Evolutionary conservation across 2,113 vertebrate genomes (phyloP).

Genomic region (Martes martes): DNA sequence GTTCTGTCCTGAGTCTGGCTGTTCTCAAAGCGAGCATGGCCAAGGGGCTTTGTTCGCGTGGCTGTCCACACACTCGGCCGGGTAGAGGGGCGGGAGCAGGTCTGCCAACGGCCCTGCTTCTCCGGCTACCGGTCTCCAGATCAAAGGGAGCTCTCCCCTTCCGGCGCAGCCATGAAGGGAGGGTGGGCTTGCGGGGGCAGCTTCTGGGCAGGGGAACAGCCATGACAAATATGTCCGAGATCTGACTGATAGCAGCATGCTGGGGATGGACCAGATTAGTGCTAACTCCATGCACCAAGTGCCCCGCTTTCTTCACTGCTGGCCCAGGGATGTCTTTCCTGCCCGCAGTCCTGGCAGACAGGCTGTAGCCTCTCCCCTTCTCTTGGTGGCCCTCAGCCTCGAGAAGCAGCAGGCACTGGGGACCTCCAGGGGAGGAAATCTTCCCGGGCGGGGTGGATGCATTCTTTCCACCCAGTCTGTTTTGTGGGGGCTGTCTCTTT

Average conservation of each 20-base stretch:
- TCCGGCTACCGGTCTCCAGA: constrained; percentile 47
- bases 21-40: background rate
- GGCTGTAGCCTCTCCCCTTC: background rate
- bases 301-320: background rate
- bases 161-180: constrained; percentile 6
- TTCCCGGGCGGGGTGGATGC: accelerated
- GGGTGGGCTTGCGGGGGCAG: background rate
- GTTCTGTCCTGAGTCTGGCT: background rate
- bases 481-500: background rate
- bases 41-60: background rate
- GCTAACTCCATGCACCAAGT: background rate
- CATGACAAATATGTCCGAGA: constrained; percentile 41
- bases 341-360: background rate
- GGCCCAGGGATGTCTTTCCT: background rate
- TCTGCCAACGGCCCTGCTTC: background rate
- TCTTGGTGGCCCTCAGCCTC: background rate
- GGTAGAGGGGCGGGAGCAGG: background rate
- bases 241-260: constrained; percentile 32
- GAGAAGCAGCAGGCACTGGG: background rate
- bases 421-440: background rate
- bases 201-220: constrained; percentile 31
- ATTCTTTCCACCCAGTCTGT: background rate
- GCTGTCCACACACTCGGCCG: background rate
- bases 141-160: constrained; percentile 50
- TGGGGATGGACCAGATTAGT: constrained; percentile 35